phyloP scores from a whole-genome alignment of 1,140 invertebrate species.

The Andricus grossulariae region DNA sequence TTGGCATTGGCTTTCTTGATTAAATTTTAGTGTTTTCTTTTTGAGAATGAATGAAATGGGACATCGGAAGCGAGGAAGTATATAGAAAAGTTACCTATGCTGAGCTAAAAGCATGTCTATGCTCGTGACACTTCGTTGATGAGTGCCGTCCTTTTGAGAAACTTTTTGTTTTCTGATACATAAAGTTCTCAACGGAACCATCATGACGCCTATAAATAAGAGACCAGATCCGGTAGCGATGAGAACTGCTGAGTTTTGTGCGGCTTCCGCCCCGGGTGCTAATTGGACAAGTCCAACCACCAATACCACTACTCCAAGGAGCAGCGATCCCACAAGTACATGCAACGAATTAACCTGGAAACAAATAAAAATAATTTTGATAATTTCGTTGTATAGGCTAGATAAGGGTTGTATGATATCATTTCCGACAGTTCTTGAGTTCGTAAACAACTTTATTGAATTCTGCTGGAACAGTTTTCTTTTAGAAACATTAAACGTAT shows the following conservation, averaged over 20 bases:
- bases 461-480: too few species aligned
- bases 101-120: conserved; percentile 72
- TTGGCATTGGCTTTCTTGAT: too few species aligned
- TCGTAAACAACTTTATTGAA: too few species aligned
- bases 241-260: conserved; percentile 83
- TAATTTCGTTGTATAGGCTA: neutral
- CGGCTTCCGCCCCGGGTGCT: conserved; percentile 85
- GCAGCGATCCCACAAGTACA: conserved; percentile 83
- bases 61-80: neutral
- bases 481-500: too few species aligned
- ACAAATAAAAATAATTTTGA: conserved; percentile 12
- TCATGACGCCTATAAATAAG: conserved; percentile 67
- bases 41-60: neutral
- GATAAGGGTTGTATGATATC: neutral
- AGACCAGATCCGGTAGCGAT: conserved; percentile 80
- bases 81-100: conserved; percentile 59
- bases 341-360: conserved; percentile 82
- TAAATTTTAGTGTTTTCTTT: neutral
- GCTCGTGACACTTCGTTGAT: conserved; percentile 71
- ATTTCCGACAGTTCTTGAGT: too few species aligned
- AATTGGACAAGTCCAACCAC: conserved; percentile 88
- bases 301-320: conserved; percentile 84
- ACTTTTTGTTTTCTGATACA: conserved; percentile 67
- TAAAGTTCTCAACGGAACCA: conserved; percentile 65
- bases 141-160: conserved; percentile 67